Percentiles rank a stretch among this genome's conserved stretches.
Evolutionary conservation across 2,888 invertebrate species (phyloP).

Genomic region (Cephus spinipes): DNA sequence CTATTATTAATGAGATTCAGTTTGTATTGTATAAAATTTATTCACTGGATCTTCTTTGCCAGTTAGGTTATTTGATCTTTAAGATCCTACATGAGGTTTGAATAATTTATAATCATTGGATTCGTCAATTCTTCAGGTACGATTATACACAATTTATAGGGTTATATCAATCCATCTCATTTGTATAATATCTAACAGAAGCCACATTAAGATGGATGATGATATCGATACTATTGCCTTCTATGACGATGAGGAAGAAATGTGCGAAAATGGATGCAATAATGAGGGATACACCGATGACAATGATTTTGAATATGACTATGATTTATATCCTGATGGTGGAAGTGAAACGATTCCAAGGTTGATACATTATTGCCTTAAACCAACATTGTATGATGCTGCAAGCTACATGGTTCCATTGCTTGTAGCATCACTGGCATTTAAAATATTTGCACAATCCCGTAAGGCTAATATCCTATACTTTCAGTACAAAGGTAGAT

Average conservation of each 20-base stretch:
- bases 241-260: constrained; percentile 11
- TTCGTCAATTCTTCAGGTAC: neutral
- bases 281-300: neutral
- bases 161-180: neutral
- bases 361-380: constrained; percentile 55
- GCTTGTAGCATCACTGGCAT: constrained; percentile 46
- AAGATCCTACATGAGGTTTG: neutral
- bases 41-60: neutral
- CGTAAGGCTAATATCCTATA: constrained; percentile 37
- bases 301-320: constrained; percentile 47
- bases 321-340: constrained; percentile 51
- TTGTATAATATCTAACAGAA: neutral
- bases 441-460: constrained; percentile 50
- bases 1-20: neutral
- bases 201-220: neutral
- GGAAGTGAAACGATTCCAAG: constrained; percentile 50
- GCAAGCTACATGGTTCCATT: constrained; percentile 53
- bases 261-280: neutral
- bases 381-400: constrained; percentile 54
- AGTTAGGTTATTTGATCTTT: neutral
- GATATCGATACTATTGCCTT: neutral
- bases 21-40: neutral
- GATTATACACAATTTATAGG: neutral
- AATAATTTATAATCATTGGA: neutral
- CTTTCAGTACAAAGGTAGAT: neutral